phyloP scores from a whole-genome alignment of 2,113 vertebrate genomes.

The Rousettus leschenaultii region DNA sequence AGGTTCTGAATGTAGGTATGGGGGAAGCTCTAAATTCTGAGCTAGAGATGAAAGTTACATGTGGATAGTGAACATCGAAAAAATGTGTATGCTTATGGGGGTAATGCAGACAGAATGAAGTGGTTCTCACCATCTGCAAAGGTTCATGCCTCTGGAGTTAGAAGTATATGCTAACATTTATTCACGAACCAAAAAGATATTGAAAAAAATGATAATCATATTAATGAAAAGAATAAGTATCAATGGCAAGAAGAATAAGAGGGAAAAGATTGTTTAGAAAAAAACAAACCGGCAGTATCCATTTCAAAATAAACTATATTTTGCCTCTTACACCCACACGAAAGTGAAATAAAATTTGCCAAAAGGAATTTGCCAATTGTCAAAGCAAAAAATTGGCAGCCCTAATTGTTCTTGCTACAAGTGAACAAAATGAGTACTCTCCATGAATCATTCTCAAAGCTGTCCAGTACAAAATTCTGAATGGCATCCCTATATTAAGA shows the following conservation, averaged over 20 bases:
- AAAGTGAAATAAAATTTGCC: conserved; percentile 52
- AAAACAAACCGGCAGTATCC: neutral
- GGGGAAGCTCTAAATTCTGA: neutral
- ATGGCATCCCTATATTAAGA: neutral
- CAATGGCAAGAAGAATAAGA: neutral
- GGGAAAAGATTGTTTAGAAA: neutral
- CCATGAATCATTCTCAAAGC: conserved; percentile 21
- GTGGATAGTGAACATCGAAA: neutral
- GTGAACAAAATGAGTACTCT: conserved; percentile 27
- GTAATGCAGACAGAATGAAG: neutral
- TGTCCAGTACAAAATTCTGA: neutral
- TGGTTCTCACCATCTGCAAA: neutral
- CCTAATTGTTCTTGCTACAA: conserved; percentile 45
- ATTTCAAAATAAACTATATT: conserved; percentile 35
- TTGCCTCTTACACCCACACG: conserved; percentile 1
- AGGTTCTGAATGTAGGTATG: neutral
- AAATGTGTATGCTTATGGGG: neutral
- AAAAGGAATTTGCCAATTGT: conserved; percentile 47
- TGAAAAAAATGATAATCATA: neutral
- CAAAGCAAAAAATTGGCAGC: conserved; percentile 47
- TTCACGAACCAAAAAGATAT: neutral
- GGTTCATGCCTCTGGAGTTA: neutral
- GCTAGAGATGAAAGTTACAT: neutral
- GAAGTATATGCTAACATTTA: neutral
- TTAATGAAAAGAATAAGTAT: neutral